Base-by-base conservation (phyloP, 2,888 invertebrate genomes). In the Drosophila nigritarsus region DNA sequence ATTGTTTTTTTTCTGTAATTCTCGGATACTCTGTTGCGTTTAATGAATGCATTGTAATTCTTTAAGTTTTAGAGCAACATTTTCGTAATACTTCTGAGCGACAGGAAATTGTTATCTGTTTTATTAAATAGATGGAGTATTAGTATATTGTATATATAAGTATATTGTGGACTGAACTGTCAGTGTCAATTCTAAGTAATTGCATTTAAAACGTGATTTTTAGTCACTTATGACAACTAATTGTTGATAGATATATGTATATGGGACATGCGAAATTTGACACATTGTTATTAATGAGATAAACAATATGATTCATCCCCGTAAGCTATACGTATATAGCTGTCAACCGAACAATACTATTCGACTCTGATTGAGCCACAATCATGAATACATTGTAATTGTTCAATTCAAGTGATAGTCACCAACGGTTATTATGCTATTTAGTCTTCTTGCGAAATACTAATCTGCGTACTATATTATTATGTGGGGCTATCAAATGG, bases 241-340 rank as follows among this genome's bases (percentile, higher is more conserved):
- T 64, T 34, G 29, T 29, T 20, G 59, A 42, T 48, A 68, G 30
- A 69, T 59, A 48, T 51, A 45, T 62, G 51, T 20, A 62, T 59
- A 30, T 71, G 58, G 54, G 50, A 61, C 65, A 79, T 73, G 80
- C 62, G 65, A 83, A 73, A 88, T 80, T 86, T 86, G 81, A 84
- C 84, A 84, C 89, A 75, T 86, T 64, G 65, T 78, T 80, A 83
- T 87, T 84, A 84, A 84, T 84, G 81, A 83, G 84, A 69, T 78
- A 89, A 75, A 80, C 82, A 89, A 84, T 71, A 64, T 83, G 83
- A 83, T 82, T 83, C 83, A 84, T 83, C 36, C 20, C 50, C 42
- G 50, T 49, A n/a, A 7, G 55, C 63, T 32, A 29, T 24, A 54
- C 54, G 20, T 51, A 45, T 7, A 18, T 24, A 48, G 29, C 38